Base-by-base conservation (phyloP, 2,888 invertebrate species). In the Leuctra nigra region DNA sequence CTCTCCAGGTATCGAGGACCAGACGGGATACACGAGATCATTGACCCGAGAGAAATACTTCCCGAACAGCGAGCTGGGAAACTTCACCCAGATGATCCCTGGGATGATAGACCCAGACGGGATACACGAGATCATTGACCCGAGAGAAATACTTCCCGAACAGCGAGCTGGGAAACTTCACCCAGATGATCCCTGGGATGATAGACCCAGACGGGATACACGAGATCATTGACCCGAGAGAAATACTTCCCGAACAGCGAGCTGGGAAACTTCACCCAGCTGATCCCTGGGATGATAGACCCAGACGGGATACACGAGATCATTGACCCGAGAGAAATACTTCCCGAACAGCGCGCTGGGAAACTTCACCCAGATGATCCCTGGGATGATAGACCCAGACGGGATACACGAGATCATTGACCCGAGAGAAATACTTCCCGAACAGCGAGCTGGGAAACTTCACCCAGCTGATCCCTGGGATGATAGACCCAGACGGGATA, bases 371-470 rank as follows among this genome's bases (percentile, higher is more conserved):
- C 65, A 65, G 2, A 72, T 77, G 58, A 64, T 72, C 54, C 72
- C 76, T 4, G 73, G 75, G 2, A 70, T 78, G 41, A 72, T 75
- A 53, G 78, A 78, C n/a, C n/a, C n/a, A n/a, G n/a, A n/a, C n/a
- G n/a, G n/a, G n/a, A n/a, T n/a, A n/a, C n/a, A n/a, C n/a, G n/a
- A n/a, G n/a, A n/a, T n/a, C n/a, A n/a, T n/a, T n/a, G n/a, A n/a
- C n/a, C n/a, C n/a, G n/a, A n/a, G n/a, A n/a, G n/a, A n/a, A n/a
- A n/a, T n/a, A n/a, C n/a, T n/a, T n/a, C n/a, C n/a, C n/a, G n/a
- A n/a, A n/a, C n/a, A n/a, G n/a, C n/a, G n/a, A n/a, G n/a, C n/a
- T n/a, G n/a, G n/a, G n/a, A n/a, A n/a, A n/a, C n/a, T n/a, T n/a
- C n/a, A n/a, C n/a, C n/a, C n/a, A n/a, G n/a, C n/a, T n/a, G n/a